These are phyloP conservation scores for Lagenorhynchus albirostris DNA, from an alignment of 2,113 vertebrate species.

Conservation along the genomic window DNA sequence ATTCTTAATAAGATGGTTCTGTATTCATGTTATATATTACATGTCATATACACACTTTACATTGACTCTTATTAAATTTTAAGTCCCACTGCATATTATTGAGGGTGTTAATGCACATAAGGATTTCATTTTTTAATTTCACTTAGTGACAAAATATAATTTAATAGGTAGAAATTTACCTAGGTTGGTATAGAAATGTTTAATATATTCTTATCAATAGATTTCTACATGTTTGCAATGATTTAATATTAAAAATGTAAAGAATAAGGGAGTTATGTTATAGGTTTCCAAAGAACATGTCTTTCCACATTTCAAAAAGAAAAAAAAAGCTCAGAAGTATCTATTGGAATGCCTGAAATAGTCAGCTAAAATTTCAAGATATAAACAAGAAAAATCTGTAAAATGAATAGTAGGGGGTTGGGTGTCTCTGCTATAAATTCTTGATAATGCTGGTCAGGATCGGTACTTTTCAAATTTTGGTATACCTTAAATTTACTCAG, in stretches of 20 bases:
- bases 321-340: background rate
- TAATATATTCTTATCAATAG: background rate
- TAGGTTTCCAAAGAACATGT: background rate
- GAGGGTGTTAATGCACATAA: background rate
- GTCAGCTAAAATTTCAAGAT: background rate
- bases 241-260: background rate
- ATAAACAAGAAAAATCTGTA: background rate
- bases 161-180: background rate
- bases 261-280: background rate
- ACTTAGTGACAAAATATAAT: background rate
- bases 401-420: too few relatives aligned
- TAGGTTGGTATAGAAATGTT: background rate
- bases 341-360: background rate
- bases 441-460: background rate
- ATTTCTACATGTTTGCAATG: background rate
- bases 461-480: background rate
- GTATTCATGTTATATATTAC: background rate
- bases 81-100: background rate
- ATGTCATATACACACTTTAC: background rate
- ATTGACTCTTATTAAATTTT: background rate
- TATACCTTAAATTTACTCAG: background rate
- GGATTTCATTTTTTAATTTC: background rate
- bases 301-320: background rate
- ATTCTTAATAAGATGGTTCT: background rate
- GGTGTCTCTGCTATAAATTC: background rate